Percentiles rank a stretch among this genome's conserved stretches.
Evolutionary conservation across 1,140 invertebrate genomes (phyloP).

Genomic region (Frieseomelitta varia): DNA sequence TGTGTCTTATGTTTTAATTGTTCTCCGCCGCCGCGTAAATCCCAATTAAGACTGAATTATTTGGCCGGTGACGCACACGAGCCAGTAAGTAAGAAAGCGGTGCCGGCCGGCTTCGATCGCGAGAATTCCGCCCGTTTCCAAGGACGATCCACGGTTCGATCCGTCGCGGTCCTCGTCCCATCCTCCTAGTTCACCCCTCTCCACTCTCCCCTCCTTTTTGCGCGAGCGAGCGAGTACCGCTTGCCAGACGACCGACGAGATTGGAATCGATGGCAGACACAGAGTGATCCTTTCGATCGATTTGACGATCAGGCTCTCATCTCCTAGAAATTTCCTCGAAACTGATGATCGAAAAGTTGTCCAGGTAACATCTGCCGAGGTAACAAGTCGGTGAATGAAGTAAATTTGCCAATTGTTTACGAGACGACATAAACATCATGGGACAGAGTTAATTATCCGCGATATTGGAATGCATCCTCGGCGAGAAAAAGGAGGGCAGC

Average conservation of each 20-base stretch:
- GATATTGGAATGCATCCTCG: background rate
- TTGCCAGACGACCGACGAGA: too few species aligned
- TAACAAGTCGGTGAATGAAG: too few species aligned
- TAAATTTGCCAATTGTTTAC: background rate
- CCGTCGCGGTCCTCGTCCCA: conserved; percentile 1
- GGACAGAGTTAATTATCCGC: background rate
- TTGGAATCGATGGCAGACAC: too few species aligned
- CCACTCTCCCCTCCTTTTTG: too few species aligned
- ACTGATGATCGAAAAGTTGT: too few species aligned
- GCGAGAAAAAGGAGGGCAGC: background rate
- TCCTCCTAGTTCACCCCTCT: background rate
- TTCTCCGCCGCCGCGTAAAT: conserved; percentile 72
- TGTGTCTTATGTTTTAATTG: conserved; percentile 75
- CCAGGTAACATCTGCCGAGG: too few species aligned
- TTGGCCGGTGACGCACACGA: conserved; percentile 48
- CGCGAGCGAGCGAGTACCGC: too few species aligned
- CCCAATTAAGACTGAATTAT: conserved; percentile 77
- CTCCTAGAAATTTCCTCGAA: too few species aligned
- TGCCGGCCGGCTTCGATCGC: conserved; percentile 41
- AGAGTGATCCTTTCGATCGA: background rate
- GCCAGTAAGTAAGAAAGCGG: conserved; percentile 42
- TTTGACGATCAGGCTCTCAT: background rate
- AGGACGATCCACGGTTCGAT: conserved; percentile 47
- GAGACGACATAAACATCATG: background rate
- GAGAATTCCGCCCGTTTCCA: conserved; percentile 48